Base-by-base conservation (phyloP, 2,113 vertebrate genomes). In the Cyprinodon tularosa region DNA sequence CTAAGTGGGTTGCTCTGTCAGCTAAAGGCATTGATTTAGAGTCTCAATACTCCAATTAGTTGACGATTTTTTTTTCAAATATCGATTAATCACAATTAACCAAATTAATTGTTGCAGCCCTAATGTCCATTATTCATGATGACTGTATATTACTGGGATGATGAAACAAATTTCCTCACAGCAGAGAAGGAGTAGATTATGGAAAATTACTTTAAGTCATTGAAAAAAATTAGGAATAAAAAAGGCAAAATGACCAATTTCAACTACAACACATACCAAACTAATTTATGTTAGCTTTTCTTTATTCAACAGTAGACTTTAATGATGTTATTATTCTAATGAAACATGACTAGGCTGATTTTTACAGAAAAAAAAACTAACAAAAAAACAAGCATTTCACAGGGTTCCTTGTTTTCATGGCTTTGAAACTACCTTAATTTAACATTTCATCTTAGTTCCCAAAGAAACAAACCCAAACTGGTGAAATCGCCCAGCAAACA, bases 391-490 rank as follows among this genome's bases (percentile, higher is more conserved):
- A 4, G 42, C 47, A 62, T 39, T 9, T 22, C 57, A 20, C 47
- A 20, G 22, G 4, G 4, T 22, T 37, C 12, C 37, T 63, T 47
- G 17, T 63, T 38, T 39, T n/a, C 10, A 40, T 12, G 44, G 15
- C 5, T 45, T 36, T 7, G 38, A 68, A 39, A 39, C 12, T 2
- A 45, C 4, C 17, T 48, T 2, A 11, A 20, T 64, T 9, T 3
- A 15, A 42, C 13, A 37, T 29, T 4, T 39, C 13, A n/a, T 36
- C 3, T 29, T 13, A 13, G 53, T 61, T 61, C 75, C 62, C 11
- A 77, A 48, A 77, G 5, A 61, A 42, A 53, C 61, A 66, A 53
- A 67, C 29, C 7, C 59, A 29, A 62, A 81, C 47, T 69, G 45
- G 50, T 63, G 12, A 62, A 68, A 39, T 47, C 48, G 37, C 7